phyloP scores from a whole-genome alignment of 2,113 vertebrate species.

The Columba livia region DNA sequence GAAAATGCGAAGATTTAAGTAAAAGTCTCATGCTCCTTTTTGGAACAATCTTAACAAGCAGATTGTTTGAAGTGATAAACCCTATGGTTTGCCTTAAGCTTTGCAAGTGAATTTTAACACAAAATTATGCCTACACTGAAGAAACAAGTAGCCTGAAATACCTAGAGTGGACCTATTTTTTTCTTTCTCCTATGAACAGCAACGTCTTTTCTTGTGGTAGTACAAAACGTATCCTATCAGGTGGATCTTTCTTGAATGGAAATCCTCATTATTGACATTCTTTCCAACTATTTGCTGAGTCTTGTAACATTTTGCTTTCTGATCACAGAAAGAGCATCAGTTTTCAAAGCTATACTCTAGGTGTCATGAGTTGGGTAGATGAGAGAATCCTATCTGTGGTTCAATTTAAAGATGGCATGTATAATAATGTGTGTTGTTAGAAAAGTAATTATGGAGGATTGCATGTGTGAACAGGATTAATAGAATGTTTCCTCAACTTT shows the following conservation, averaged over 20 bases:
- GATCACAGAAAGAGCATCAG: background rate
- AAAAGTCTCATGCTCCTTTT: background rate
- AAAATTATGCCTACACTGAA: background rate
- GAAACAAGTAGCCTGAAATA: background rate
- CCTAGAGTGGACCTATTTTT: background rate
- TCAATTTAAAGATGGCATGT: background rate
- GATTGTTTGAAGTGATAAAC: background rate
- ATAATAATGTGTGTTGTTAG: background rate
- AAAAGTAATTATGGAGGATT: conserved; percentile 4
- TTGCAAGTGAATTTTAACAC: background rate
- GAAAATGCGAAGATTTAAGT: background rate
- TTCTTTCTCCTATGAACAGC: background rate
- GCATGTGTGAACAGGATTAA: background rate
- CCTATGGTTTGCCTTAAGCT: background rate
- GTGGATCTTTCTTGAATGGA: background rate
- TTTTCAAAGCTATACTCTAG: background rate
- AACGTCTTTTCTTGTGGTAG: background rate
- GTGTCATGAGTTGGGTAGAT: background rate
- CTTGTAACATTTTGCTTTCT: background rate
- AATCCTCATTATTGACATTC: background rate
- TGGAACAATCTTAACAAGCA: background rate
- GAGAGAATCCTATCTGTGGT: background rate
- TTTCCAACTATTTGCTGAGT: background rate
- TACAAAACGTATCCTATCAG: background rate
- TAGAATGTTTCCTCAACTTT: conserved; percentile 33